These are phyloP conservation scores for Aselliscus stoliczkanus DNA, from an alignment of 2,797 vertebrate species.

Conservation along the genomic window DNA sequence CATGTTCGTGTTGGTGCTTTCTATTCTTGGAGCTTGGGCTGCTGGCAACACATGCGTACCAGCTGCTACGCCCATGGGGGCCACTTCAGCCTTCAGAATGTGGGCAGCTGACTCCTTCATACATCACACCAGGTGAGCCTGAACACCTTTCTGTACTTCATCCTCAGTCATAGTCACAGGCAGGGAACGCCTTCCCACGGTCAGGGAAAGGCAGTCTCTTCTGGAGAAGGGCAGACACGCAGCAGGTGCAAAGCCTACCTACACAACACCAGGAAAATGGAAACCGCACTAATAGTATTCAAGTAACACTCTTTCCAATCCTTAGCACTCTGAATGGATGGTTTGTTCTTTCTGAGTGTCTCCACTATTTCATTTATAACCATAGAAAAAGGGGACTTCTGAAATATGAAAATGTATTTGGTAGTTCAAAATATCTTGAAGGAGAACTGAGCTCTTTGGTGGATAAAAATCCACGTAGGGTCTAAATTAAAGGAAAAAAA, in stretches of 20 bases:
- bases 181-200: not conserved
- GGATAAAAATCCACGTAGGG: not conserved
- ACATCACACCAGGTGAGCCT: not conserved
- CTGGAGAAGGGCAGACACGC: not conserved
- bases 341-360: not conserved
- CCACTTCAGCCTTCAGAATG: not conserved
- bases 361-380: not conserved
- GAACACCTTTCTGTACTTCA: not conserved
- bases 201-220: not conserved
- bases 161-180: not conserved
- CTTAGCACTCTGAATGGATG: not conserved
- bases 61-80: not conserved
- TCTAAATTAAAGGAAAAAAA: not conserved
- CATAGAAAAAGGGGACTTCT: not conserved
- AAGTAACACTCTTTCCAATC: not conserved
- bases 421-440: not conserved
- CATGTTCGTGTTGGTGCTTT: not conserved
- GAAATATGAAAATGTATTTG: not conserved
- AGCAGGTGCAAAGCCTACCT: not conserved
- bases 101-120: not conserved
- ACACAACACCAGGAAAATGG: not conserved
- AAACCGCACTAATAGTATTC: not conserved
- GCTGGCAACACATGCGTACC: not conserved
- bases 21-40: not conserved
- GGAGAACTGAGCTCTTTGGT: not conserved